These are phyloP conservation scores for Pteropus alecto DNA, from an alignment of 2,113 vertebrate species.

Conservation along the genomic window DNA sequence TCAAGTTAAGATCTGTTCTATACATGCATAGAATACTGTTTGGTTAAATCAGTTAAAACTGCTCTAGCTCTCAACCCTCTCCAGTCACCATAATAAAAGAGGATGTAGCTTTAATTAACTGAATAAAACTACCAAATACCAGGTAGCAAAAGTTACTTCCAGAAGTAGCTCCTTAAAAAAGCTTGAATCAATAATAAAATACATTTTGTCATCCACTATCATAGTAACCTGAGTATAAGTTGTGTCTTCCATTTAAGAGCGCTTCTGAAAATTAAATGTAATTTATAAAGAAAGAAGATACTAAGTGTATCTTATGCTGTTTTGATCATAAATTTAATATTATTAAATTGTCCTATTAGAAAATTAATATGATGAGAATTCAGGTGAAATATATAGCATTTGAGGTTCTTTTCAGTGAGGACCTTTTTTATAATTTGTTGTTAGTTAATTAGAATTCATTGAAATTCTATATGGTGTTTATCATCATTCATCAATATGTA, in stretches of 20 bases:
- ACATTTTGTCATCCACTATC: neutral
- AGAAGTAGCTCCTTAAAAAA: neutral
- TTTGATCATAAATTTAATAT: neutral
- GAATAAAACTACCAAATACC: neutral
- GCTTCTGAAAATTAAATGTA: neutral
- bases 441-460: neutral
- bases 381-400: no score
- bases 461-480: neutral
- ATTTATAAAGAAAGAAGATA: neutral
- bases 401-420: neutral
- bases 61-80: neutral
- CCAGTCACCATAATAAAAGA: neutral
- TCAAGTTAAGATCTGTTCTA: neutral
- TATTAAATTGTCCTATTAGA: neutral
- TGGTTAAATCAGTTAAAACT: neutral
- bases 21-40: neutral
- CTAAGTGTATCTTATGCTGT: no score
- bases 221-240: neutral
- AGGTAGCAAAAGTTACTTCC: neutral
- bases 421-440: neutral
- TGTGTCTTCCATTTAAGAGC: neutral
- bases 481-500: neutral
- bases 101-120: neutral
- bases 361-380: neutral
- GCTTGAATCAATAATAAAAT: neutral